These are phyloP conservation scores for Ophion ventricosus DNA, from an alignment of 2,888 invertebrate genomes.

Conservation along the genomic window DNA sequence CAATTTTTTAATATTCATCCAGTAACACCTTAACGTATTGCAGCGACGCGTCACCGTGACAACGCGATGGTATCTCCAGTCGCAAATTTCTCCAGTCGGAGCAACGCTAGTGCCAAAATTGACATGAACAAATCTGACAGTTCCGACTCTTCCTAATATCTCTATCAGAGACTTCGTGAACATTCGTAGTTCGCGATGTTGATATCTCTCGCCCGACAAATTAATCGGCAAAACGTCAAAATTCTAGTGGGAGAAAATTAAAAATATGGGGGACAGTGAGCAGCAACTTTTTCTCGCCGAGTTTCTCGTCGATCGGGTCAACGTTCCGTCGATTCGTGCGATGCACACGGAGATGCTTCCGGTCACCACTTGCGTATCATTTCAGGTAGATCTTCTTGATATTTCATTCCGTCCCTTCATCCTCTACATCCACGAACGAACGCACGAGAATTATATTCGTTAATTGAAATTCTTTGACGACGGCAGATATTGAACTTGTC, in stretches of 20 bases:
- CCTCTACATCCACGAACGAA: not conserved
- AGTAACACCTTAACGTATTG: too few relatives aligned
- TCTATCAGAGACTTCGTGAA: conserved; percentile 32
- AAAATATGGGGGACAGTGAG: conserved; percentile 71
- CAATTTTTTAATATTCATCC: too few relatives aligned
- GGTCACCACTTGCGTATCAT: conserved; percentile 86
- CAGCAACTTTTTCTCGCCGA: conserved; percentile 85
- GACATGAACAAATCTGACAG: not conserved
- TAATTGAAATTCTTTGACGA: not conserved
- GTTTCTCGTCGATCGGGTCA: conserved; percentile 86
- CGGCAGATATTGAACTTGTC: conserved; percentile 85
- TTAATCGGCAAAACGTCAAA: conserved; percentile 41
- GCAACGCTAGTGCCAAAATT: not conserved
- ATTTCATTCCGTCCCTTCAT: not conserved
- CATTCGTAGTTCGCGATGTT: conserved; percentile 16
- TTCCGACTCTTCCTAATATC: not conserved
- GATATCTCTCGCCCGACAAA: not conserved
- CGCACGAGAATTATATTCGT: not conserved
- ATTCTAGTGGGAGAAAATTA: conserved; percentile 33
- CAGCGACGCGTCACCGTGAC: not conserved
- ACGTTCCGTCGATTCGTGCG: conserved; percentile 77
- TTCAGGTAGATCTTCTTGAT: conserved; percentile 82
- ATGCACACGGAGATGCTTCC: conserved; percentile 76
- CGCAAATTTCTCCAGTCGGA: not conserved
- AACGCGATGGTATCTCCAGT: not conserved